Percentiles rank a stretch among this genome's conserved stretches.
Evolutionary conservation across 2,888 invertebrate species (phyloP).

Genomic region (Pristionchus japonicus): DNA sequence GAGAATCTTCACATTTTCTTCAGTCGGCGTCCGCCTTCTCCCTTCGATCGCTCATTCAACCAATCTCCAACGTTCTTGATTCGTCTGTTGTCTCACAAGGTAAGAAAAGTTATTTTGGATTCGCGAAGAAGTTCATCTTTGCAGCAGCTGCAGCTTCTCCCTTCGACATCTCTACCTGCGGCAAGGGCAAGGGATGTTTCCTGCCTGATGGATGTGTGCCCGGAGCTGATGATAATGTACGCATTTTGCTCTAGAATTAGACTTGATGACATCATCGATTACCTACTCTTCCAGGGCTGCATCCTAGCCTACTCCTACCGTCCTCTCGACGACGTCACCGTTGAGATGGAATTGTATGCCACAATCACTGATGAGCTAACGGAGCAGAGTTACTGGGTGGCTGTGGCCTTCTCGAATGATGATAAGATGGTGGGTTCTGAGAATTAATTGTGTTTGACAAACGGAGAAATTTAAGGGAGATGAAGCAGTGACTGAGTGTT

Average conservation of each 20-base stretch:
- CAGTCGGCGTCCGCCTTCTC: not conserved
- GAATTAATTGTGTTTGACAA: no score
- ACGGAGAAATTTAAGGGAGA: not conserved
- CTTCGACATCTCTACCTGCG: conserved; percentile 34
- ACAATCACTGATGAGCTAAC: conserved; percentile 14
- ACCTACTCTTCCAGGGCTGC: not conserved
- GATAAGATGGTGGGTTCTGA: not conserved
- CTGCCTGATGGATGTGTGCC: not conserved
- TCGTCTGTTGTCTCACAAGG: not conserved
- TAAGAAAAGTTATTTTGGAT: not conserved
- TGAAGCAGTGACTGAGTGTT: conserved; percentile 36
- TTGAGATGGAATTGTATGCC: conserved; percentile 36
- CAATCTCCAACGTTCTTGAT: not conserved
- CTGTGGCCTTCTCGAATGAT: conserved; percentile 20
- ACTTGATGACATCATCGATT: not conserved
- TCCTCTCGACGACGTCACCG: not conserved
- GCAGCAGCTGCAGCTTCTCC: conserved; percentile 2
- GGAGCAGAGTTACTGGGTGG: not conserved
- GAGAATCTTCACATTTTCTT: not conserved
- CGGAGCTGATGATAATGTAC: not conserved
- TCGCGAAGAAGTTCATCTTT: not conserved
- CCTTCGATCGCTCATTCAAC: not conserved
- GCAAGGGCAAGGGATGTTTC: conserved; percentile 22
- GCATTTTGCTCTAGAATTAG: no score
- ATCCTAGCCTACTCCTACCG: conserved; percentile 13